These are phyloP conservation scores for Lucilia sericata DNA, from an alignment of 1,140 invertebrate genomes.

Conservation along the genomic window DNA sequence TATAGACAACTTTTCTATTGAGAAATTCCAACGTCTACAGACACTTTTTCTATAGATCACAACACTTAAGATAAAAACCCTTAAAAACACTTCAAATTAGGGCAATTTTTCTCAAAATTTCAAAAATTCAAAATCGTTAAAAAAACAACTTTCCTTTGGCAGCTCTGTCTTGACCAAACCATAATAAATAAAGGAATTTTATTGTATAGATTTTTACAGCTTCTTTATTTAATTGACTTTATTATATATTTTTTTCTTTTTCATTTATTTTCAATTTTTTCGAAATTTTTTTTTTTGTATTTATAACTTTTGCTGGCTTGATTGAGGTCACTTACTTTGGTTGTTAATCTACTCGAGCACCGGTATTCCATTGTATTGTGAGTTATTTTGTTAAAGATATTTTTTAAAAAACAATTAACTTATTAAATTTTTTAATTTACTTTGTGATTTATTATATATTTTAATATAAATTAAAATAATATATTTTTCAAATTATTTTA, in stretches of 20 bases:
- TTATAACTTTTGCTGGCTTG: conserved; percentile 54
- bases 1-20: too few species aligned
- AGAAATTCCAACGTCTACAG: too few species aligned
- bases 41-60: too few species aligned
- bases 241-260: conserved; percentile 26
- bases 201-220: conserved; percentile 38
- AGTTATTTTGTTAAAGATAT: conserved; percentile 4
- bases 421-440: not conserved
- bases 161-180: too few species aligned
- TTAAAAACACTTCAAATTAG: too few species aligned
- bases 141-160: too few species aligned
- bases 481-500: conserved; percentile 11
- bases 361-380: conserved; percentile 66
- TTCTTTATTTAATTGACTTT: conserved; percentile 37
- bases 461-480: not conserved
- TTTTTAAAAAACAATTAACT: not conserved
- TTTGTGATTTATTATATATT: not conserved
- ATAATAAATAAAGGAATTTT: not conserved
- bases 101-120: too few species aligned
- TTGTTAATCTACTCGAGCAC: conserved; percentile 67
- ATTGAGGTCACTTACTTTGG: conserved; percentile 68
- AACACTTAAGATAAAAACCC: too few species aligned
- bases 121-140: too few species aligned
- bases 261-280: conserved; percentile 50
- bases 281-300: conserved; percentile 45